These are phyloP conservation scores for Dichetophora obliterata DNA, from an alignment of 2,888 invertebrate species.

Conservation along the genomic window DNA sequence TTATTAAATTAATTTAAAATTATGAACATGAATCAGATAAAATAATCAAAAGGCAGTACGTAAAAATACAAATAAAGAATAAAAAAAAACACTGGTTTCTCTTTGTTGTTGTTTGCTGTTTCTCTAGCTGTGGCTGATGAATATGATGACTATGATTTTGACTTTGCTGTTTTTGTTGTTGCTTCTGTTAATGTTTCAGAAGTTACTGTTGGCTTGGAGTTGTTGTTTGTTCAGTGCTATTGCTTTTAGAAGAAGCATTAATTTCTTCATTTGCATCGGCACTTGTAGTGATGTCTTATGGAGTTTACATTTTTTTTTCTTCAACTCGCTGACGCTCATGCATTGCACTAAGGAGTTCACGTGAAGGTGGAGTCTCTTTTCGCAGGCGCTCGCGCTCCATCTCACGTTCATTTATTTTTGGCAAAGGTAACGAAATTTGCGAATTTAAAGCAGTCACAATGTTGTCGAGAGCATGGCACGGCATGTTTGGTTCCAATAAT, in stretches of 20 bases:
- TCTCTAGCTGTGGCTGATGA: too few relatives aligned
- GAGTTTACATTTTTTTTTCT: constrained; percentile 68
- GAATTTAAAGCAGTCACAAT: constrained; percentile 76
- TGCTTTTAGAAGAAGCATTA: constrained; percentile 56
- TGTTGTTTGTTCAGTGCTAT: constrained; percentile 53
- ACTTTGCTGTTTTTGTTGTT: constrained; percentile 3
- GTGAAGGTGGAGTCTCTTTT: constrained; percentile 78
- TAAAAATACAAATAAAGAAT: too few relatives aligned
- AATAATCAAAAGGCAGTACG: too few relatives aligned
- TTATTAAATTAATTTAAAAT: too few relatives aligned
- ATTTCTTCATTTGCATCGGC: constrained; percentile 60
- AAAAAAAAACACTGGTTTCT: too few relatives aligned
- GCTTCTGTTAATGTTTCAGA: not conserved
- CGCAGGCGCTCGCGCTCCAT: constrained; percentile 81
- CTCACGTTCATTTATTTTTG: constrained; percentile 80
- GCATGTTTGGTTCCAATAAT: constrained; percentile 73
- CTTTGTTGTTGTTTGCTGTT: too few relatives aligned
- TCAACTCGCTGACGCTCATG: constrained; percentile 70
- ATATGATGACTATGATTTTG: too few relatives aligned
- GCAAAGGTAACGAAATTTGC: constrained; percentile 80
- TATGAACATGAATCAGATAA: too few relatives aligned
- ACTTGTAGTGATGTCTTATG: constrained; percentile 64
- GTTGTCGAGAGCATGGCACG: constrained; percentile 74
- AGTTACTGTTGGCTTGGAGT: constrained; percentile 37
- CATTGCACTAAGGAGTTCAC: constrained; percentile 79